A percentile compares a stretch with the other conserved stretches of the same genome.
phyloP scores from a whole-genome alignment of 2,888 invertebrate genomes.

The Eurois occulta region DNA sequence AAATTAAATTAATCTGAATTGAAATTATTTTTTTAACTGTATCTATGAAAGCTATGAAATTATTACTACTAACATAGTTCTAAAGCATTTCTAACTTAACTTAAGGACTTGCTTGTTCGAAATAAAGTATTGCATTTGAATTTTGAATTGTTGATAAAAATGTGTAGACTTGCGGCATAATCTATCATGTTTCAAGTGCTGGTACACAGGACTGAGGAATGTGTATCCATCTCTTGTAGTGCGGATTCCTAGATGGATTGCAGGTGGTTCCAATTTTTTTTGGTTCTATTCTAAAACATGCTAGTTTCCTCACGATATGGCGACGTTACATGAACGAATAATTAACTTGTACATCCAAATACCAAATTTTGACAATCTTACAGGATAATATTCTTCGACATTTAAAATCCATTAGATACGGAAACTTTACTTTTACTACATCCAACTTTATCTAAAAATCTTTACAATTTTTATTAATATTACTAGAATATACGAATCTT shows the following conservation, averaged over 20 bases:
- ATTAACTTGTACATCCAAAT: not conserved
- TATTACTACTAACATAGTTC: too few species aligned
- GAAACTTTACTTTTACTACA: not conserved
- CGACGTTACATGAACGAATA: not conserved
- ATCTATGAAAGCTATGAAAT: too few species aligned
- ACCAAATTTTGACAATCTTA: too few species aligned
- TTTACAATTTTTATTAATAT: not conserved
- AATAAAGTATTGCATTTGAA: too few species aligned
- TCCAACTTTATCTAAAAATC: not conserved
- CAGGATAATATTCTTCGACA: not conserved
- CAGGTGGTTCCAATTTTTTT: not conserved
- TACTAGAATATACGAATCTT: not conserved
- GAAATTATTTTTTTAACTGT: too few species aligned
- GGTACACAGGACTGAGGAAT: not conserved
- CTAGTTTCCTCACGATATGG: not conserved
- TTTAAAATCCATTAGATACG: slow-evolving; percentile 13
- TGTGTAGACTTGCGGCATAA: not conserved
- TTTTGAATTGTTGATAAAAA: not conserved
- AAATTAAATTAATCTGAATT: too few species aligned
- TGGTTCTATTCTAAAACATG: not conserved
- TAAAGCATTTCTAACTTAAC: too few species aligned
- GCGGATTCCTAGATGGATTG: not conserved
- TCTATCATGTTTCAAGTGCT: not conserved
- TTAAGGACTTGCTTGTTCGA: too few species aligned
- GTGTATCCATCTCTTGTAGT: not conserved